Percentiles rank a stretch among this genome's conserved stretches.
These are phyloP conservation scores for Hymenochirus boettgeri DNA, from an alignment of 2,113 vertebrate genomes.

Conservation along the genomic window DNA sequence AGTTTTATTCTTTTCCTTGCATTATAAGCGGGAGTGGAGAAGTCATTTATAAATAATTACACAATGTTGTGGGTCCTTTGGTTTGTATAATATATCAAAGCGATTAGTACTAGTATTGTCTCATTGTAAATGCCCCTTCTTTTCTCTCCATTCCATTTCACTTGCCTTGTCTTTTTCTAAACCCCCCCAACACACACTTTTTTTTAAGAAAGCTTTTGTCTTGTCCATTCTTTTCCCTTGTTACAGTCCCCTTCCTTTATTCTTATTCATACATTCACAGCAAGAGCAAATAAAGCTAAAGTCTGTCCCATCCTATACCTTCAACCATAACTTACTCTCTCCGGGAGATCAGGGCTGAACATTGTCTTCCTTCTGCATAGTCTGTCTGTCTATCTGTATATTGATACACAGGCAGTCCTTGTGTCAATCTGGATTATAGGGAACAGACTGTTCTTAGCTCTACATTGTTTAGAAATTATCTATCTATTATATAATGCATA, in stretches of 20 bases:
- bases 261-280: constrained; percentile 97
- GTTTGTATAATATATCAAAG: constrained; percentile 99
- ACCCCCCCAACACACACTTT: constrained; percentile 93
- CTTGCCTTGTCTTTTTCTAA: constrained; percentile 91
- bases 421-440: no score
- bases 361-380: background rate
- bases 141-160: constrained; percentile 87
- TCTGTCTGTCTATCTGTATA: background rate
- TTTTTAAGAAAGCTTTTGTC: constrained; percentile 93
- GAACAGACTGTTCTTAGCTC: no score
- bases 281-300: constrained; percentile 86
- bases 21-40: constrained; percentile 84
- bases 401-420: no score
- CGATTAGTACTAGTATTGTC: constrained; percentile 98
- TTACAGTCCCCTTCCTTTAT: constrained; percentile 91
- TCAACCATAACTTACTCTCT: constrained; percentile 73
- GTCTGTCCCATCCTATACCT: constrained; percentile 74
- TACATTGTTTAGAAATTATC: no score
- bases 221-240: constrained; percentile 92
- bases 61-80: constrained; percentile 99
- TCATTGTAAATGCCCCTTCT: constrained; percentile 81
- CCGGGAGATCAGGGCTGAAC: constrained; percentile 64
- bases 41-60: constrained; percentile 99
- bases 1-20: constrained; percentile 88
- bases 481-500: no score